Evolutionary conservation across 2,888 invertebrate species (phyloP).

Genomic region (Scaptodrosophila latifasciaeformis): DNA sequence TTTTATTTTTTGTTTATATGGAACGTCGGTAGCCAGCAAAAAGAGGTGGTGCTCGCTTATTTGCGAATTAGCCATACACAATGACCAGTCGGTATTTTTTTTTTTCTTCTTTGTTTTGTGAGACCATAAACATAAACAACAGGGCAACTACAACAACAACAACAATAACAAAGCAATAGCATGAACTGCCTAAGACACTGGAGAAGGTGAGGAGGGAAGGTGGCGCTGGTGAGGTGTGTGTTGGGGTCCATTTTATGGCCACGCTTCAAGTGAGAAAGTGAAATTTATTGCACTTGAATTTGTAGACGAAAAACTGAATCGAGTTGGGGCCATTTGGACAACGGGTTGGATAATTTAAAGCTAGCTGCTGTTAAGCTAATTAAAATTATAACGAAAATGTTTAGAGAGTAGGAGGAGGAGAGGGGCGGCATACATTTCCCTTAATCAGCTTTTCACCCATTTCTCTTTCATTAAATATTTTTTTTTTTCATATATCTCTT

Average conservation of each 20-base stretch:
- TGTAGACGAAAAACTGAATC: constrained; percentile 27
- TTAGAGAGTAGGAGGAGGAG: too few species aligned
- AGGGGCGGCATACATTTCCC: too few species aligned
- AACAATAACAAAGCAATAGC: constrained; percentile 2
- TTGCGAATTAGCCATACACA: too few species aligned
- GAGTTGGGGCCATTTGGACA: too few species aligned
- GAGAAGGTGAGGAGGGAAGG: too few species aligned
- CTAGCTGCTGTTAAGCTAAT: constrained; percentile 29
- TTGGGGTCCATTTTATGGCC: constrained; percentile 31
- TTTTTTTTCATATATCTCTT: not conserved
- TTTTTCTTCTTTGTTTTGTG: too few species aligned
- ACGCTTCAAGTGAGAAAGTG: constrained; percentile 55
- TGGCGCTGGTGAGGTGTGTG: constrained; percentile 14
- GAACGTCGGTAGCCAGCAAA: constrained; percentile 44
- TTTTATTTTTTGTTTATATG: constrained; percentile 54
- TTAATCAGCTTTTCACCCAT: too few species aligned
- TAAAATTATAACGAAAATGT: constrained; percentile 25
- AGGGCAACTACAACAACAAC: constrained; percentile 15
- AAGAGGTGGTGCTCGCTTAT: too few species aligned
- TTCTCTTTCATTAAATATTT: not conserved
- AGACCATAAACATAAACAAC: not conserved
- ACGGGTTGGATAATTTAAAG: constrained; percentile 37
- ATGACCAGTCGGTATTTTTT: too few species aligned
- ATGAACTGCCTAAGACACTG: too few species aligned
- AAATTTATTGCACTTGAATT: constrained; percentile 59